Conservation (phyloP, 1,140 invertebrate species). For the Magallana gigas region DNA sequence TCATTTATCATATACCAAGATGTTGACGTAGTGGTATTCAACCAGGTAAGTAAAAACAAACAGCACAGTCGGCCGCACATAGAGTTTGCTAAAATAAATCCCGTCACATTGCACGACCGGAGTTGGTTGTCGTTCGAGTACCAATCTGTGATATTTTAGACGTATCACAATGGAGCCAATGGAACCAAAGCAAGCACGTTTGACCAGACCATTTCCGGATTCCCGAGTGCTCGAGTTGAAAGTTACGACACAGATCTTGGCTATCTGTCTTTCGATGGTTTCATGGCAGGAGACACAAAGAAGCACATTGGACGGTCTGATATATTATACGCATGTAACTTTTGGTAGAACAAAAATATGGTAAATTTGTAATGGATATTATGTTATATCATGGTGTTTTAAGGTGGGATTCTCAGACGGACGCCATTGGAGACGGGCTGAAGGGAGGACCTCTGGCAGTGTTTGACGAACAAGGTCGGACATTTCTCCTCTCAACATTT, state of each 20-base stretch:
- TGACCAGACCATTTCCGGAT: conserved; percentile 1
- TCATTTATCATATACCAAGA: conserved; percentile 7
- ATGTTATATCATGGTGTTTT: neutral
- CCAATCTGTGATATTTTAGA: neutral
- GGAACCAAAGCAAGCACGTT: neutral
- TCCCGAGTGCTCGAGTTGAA: neutral
- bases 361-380: too few relatives aligned
- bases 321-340: too few relatives aligned
- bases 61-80: neutral
- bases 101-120: too few relatives aligned
- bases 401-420: neutral
- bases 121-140: too few relatives aligned
- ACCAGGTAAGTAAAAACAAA: neutral
- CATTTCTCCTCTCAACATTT: conserved; percentile 65
- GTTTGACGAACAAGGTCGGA: conserved; percentile 63
- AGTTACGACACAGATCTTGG: neutral
- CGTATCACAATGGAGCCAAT: neutral
- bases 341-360: too few relatives aligned
- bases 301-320: conserved; percentile 15
- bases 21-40: neutral
- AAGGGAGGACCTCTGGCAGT: conserved; percentile 65
- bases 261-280: neutral
- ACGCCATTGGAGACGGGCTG: conserved; percentile 12
- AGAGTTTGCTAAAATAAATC: too few relatives aligned
- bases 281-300: conserved; percentile 19